A percentile compares a stretch with the other conserved stretches of the same genome.
Conservation (phyloP, 1,140 invertebrate species). For the Cydia amplana region DNA sequence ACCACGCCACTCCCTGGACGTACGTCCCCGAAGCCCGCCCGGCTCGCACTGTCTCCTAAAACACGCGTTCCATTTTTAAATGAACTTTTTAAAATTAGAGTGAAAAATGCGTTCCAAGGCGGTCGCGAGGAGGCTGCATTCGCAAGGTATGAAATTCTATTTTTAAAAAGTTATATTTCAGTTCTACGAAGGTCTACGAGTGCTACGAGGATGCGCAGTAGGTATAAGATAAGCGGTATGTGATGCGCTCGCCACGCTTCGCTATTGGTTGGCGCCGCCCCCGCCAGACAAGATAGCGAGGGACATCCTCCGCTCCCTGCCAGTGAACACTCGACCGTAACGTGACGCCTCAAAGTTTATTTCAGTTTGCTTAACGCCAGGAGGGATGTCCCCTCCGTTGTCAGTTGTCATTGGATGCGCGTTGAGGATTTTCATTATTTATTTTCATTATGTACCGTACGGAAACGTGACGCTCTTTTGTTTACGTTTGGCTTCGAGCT, state of each 20-base stretch:
- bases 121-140: constrained; percentile 78
- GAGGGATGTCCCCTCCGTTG: constrained; percentile 75
- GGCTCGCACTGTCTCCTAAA: constrained; percentile 54
- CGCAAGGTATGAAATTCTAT: constrained; percentile 73
- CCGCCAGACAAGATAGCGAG: constrained; percentile 77
- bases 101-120: constrained; percentile 79
- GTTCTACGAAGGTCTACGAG: neutral
- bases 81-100: constrained; percentile 63
- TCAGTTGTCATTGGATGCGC: constrained; percentile 78
- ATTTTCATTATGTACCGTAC: constrained; percentile 61
- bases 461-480: constrained; percentile 34
- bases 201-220: constrained; percentile 54
- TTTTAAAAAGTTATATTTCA: constrained; percentile 34
- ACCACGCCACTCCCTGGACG: constrained; percentile 56
- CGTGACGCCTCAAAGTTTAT: constrained; percentile 43
- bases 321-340: constrained; percentile 40
- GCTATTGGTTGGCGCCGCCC: constrained; percentile 71
- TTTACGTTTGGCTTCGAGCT: constrained; percentile 22
- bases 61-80: constrained; percentile 54
- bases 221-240: constrained; percentile 66
- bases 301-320: constrained; percentile 64
- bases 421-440: constrained; percentile 71
- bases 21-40: constrained; percentile 60
- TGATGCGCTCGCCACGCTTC: constrained; percentile 60
- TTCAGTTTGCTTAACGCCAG: constrained; percentile 41